Evolutionary conservation across 2,888 invertebrate species (phyloP).

Genomic region (Nebria salina): DNA sequence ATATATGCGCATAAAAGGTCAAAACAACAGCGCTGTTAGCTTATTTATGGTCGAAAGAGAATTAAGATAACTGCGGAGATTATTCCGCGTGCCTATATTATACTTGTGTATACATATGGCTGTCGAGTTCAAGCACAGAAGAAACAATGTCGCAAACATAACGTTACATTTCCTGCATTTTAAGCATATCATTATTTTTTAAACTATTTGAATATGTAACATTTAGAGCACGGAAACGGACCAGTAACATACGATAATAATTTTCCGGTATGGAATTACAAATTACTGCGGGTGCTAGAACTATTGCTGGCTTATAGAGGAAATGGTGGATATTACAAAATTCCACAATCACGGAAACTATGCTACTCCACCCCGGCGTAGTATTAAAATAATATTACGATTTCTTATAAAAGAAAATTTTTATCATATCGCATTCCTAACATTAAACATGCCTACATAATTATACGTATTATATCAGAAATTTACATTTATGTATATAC

Average conservation of each 20-base stretch:
- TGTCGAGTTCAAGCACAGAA: not conserved
- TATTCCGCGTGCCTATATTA: not conserved
- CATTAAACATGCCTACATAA: not conserved
- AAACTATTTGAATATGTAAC: slow-evolving; percentile 10
- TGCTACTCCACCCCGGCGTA: not conserved
- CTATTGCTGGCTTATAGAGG: not conserved
- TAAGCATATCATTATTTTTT: slow-evolving; percentile 11
- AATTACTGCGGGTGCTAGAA: slow-evolving; percentile 7
- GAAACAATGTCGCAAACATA: slow-evolving; percentile 5
- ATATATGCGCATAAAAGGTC: slow-evolving; percentile 4
- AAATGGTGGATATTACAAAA: slow-evolving; percentile 21
- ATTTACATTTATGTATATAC: too few relatives aligned
- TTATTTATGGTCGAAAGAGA: slow-evolving; percentile 16
- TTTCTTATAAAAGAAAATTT: not conserved
- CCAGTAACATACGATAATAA: slow-evolving; percentile 25
- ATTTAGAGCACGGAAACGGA: slow-evolving; percentile 10
- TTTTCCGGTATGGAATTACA: slow-evolving; percentile 21
- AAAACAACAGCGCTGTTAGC: not conserved
- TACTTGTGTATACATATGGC: not conserved
- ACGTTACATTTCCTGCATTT: slow-evolving; percentile 17
- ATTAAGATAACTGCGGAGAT: slow-evolving; percentile 10
- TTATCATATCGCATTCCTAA: not conserved
- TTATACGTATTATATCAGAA: too few relatives aligned
- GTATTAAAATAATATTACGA: not conserved
- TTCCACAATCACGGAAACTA: slow-evolving; percentile 20